A percentile compares a stretch with the other conserved stretches of the same genome.
Conservation (phyloP, 2,888 invertebrate species). For the Megalurothrips usitatus region DNA sequence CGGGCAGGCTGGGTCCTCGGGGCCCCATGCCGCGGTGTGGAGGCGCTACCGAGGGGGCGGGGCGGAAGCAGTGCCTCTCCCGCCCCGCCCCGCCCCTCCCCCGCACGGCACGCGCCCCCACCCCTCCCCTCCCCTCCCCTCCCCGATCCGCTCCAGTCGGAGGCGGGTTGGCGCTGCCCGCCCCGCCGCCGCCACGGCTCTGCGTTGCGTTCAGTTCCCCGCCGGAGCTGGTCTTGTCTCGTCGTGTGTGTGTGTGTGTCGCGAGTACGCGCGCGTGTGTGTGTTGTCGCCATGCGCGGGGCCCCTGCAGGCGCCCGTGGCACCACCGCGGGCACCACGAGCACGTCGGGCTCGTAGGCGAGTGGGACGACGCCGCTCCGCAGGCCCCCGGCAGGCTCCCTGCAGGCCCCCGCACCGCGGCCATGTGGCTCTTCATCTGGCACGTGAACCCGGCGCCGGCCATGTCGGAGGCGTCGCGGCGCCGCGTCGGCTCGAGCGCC, state of each 20-base stretch:
- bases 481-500: constrained; percentile 15
- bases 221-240: background rate
- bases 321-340: background rate
- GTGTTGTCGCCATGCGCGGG: background rate
- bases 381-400: background rate
- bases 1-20: no score
- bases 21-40: no score
- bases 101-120: no score
- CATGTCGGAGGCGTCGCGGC: constrained; percentile 12
- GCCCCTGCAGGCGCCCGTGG: background rate
- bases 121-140: no score
- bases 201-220: no score
- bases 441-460: constrained; percentile 25
- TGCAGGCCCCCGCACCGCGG: background rate
- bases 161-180: no score
- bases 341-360: background rate
- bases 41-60: no score
- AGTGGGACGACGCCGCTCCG: background rate
- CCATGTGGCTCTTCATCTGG: constrained; percentile 22
- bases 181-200: no score
- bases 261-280: no score
- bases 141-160: no score
- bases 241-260: background rate
- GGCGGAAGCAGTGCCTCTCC: no score
- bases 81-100: no score